A percentile compares a stretch with the other conserved stretches of the same genome.
Conservation (phyloP, 1,140 invertebrate genomes). For the Pectinophora gossypiella region DNA sequence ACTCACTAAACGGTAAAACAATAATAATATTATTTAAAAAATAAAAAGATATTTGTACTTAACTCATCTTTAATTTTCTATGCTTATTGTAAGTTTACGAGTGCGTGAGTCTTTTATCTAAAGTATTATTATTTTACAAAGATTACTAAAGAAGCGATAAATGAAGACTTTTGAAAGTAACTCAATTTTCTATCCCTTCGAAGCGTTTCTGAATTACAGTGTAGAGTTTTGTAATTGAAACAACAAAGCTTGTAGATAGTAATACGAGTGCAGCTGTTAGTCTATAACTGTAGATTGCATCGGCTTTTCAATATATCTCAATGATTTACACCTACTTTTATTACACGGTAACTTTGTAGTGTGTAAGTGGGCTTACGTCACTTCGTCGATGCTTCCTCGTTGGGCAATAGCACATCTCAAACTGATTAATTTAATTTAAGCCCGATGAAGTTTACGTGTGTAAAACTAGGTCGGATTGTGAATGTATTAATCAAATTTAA, state of each 20-base stretch:
- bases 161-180: too few relatives aligned
- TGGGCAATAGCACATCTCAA: constrained; percentile 21
- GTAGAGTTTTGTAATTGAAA: not conserved
- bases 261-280: not conserved
- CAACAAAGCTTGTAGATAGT: not conserved
- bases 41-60: too few relatives aligned
- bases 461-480: not conserved
- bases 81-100: too few relatives aligned
- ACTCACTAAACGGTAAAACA: too few relatives aligned
- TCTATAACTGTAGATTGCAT: not conserved
- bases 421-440: constrained; percentile 22
- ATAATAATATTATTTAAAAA: too few relatives aligned
- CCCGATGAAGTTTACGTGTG: constrained; percentile 3
- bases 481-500: not conserved
- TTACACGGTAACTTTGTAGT: not conserved
- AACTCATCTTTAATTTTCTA: too few relatives aligned
- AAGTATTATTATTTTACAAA: too few relatives aligned
- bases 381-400: constrained; percentile 23
- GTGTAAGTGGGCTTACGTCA: not conserved
- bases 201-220: too few relatives aligned
- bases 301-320: not conserved
- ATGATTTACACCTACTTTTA: not conserved
- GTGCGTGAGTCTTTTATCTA: too few relatives aligned
- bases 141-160: too few relatives aligned
- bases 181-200: too few relatives aligned